Evolutionary conservation across 2,797 vertebrate genomes (phyloP), one percentile per base, ranked within the genome.

Genomic region (Rhinatrema bivittatum): DNA sequence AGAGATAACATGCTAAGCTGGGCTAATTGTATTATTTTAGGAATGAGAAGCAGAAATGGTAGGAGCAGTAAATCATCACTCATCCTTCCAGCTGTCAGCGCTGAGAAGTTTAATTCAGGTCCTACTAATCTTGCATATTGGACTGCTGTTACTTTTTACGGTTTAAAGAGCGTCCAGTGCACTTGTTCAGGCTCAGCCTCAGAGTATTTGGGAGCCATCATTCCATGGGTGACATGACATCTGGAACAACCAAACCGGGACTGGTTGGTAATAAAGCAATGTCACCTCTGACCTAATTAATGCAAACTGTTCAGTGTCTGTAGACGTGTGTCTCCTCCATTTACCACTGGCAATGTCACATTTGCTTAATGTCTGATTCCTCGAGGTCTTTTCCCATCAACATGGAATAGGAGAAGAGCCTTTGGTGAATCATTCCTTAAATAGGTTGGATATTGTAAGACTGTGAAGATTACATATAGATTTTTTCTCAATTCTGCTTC

Each of bases 1-100:
- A 11, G 12, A 47, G 44, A 47, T 47, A 47, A 47, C 22, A 29
- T 22, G 29, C 25, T 11, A 9, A 14, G 22, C 22, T 7, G 7
- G 13, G 6, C 40, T 46, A 57, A 62, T 46, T 48, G 47, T 3
- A 43, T 65, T 67, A 61, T 61, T 61, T 60, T 54, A 65, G 49
- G 52, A 22, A 35, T 38, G 20, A 20, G 30, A 9, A 50, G 25
- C 20, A 31, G 29, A 5, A 25, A 36, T 36, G 16, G 18, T 38
- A 38, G 46, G 24, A 16, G 5, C 29, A 39, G 39, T 23, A 5
- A 39, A 4, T 36, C 37, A 10, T 36, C 49, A 41, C 44, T 2
- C 42, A 29, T 30, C 7, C 34, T 60, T 61, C 16, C 25, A 9
- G 0, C 0, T 27, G 43, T 61, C 68, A 60, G 31, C 52, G 39